phyloP scores from a whole-genome alignment of 1,140 invertebrate genomes.

The Drosophila quadrilineata region DNA sequence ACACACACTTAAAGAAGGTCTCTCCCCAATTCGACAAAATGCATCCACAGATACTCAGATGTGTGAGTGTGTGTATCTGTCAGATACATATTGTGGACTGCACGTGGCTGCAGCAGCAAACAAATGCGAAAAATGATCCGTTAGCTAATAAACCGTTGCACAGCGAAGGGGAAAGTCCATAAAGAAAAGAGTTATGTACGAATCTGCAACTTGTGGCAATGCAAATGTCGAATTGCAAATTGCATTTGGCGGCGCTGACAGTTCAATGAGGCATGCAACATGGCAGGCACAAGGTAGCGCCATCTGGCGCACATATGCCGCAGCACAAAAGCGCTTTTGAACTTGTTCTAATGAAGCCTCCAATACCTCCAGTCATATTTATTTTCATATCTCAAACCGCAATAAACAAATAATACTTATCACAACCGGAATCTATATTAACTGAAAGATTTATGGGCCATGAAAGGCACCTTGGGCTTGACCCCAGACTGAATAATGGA shows the following conservation, averaged over 20 bases:
- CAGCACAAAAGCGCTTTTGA: slow-evolving; percentile 2
- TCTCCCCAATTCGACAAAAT: slow-evolving; percentile 22
- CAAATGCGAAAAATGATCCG: background rate
- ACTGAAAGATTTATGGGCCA: slow-evolving; percentile 15
- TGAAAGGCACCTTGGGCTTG: slow-evolving; percentile 10
- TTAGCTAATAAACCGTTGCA: slow-evolving; percentile 30
- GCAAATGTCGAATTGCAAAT: slow-evolving; percentile 35
- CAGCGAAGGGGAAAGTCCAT: background rate
- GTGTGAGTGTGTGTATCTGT: background rate
- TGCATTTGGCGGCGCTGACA: slow-evolving; percentile 51
- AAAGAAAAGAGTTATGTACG: slow-evolving; percentile 11
- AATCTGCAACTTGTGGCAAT: slow-evolving; percentile 16
- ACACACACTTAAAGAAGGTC: slow-evolving; percentile 30
- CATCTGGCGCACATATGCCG: slow-evolving; percentile 63
- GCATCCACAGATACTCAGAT: background rate
- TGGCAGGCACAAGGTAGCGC: slow-evolving; percentile 47
- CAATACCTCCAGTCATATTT: slow-evolving; percentile 40
- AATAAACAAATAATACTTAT: slow-evolving; percentile 48
- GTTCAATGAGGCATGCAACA: slow-evolving; percentile 36
- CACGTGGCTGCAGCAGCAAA: background rate
- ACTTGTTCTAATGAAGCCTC: slow-evolving; percentile 9
- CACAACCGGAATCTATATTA: slow-evolving; percentile 9
- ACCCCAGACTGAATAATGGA: background rate
- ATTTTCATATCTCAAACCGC: slow-evolving; percentile 45
- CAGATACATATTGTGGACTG: slow-evolving; percentile 39